phyloP scores from a whole-genome alignment of 2,113 vertebrate genomes.

The Ovis aries region DNA sequence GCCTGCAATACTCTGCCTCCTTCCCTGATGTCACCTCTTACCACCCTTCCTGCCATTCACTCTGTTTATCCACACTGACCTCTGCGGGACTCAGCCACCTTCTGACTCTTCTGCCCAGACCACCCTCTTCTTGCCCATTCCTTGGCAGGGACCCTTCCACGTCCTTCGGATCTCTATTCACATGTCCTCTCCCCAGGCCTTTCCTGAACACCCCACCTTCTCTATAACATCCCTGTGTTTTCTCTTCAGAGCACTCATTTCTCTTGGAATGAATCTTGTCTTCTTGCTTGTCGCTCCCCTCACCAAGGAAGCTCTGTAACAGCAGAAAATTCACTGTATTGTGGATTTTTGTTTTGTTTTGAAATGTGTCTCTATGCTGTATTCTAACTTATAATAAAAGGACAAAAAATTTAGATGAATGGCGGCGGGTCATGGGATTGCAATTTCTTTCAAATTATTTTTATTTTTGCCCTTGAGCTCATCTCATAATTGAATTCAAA shows the following conservation, averaged over 20 bases:
- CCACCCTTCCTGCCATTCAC: neutral
- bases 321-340: neutral
- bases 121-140: neutral
- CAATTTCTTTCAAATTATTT: neutral
- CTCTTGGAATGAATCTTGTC: neutral
- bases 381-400: conserved; percentile 26
- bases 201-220: neutral
- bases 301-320: neutral
- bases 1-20: neutral
- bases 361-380: neutral
- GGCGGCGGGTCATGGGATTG: neutral
- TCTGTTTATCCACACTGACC: neutral
- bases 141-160: neutral
- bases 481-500: conserved; percentile 26
- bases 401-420: neutral
- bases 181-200: neutral
- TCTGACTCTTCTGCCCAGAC: neutral
- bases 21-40: neutral
- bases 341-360: neutral
- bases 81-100: neutral
- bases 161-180: neutral
- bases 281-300: neutral
- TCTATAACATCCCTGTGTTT: neutral
- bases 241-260: neutral
- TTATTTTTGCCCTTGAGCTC: neutral